phyloP scores from a whole-genome alignment of 2,113 vertebrate genomes.

The Scalopus aquaticus region DNA sequence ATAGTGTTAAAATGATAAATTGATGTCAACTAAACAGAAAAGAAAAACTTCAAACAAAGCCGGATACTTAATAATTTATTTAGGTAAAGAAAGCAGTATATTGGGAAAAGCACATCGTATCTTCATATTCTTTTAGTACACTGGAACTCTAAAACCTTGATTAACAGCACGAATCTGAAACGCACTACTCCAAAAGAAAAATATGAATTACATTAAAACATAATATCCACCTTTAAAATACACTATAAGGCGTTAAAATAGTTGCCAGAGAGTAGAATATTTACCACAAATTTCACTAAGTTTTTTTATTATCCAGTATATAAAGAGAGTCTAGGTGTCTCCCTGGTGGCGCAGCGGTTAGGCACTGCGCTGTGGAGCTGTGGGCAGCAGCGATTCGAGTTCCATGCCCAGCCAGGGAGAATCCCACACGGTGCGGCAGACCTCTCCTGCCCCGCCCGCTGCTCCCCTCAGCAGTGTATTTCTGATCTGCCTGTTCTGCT shows the following conservation, averaged over 20 bases:
- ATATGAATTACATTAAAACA: neutral
- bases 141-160: neutral
- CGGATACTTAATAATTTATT: neutral
- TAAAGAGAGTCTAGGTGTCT: neutral
- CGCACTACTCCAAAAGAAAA: neutral
- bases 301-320: neutral
- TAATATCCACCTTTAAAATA: neutral
- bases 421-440: too few species aligned
- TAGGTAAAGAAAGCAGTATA: neutral
- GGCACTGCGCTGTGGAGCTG: too few species aligned
- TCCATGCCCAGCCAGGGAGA: too few species aligned
- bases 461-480: too few species aligned
- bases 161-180: neutral
- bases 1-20: neutral
- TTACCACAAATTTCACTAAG: neutral
- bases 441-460: too few species aligned
- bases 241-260: neutral
- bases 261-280: neutral
- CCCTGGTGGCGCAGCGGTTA: too few species aligned
- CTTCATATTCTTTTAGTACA: neutral
- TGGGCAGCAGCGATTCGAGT: too few species aligned
- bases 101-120: neutral
- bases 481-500: too few species aligned
- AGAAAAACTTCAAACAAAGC: neutral
- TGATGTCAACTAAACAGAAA: neutral